Percentiles rank a stretch among this genome's conserved stretches.
These are phyloP conservation scores for Drosophila anceps DNA, from an alignment of 2,888 invertebrate genomes.

Conservation along the genomic window DNA sequence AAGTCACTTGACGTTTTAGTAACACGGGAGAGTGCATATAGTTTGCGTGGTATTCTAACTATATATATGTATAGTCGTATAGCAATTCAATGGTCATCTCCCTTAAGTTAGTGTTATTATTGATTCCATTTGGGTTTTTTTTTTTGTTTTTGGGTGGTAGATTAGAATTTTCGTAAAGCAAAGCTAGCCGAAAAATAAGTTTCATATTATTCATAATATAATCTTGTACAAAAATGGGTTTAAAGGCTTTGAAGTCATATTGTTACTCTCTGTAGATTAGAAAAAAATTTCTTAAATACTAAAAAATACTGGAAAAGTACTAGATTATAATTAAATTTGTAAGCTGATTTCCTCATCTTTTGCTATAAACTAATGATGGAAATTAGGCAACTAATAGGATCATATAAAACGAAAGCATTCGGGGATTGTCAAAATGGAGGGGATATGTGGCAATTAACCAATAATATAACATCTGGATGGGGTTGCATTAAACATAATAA, in stretches of 20 bases:
- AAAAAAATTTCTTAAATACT: neutral
- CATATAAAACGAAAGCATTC: slow-evolving; percentile 4
- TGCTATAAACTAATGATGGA: neutral
- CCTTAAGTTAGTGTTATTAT: slow-evolving; percentile 31
- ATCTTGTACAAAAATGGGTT: slow-evolving; percentile 1
- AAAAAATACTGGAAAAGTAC: slow-evolving; percentile 1
- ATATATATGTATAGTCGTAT: slow-evolving; percentile 10
- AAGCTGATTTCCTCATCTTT: neutral
- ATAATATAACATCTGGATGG: slow-evolving; percentile 4
- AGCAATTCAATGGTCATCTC: slow-evolving; percentile 19
- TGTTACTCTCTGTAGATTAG: slow-evolving; percentile 4
- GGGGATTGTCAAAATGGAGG: neutral
- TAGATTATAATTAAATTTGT: neutral
- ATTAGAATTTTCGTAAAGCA: slow-evolving; percentile 19
- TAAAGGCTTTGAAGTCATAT: slow-evolving; percentile 1
- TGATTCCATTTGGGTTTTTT: slow-evolving; percentile 7
- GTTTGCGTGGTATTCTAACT: slow-evolving; percentile 39
- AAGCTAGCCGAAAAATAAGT: slow-evolving; percentile 6
- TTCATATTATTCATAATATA: slow-evolving; percentile 3
- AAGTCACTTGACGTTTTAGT: slow-evolving; percentile 44
- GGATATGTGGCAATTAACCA: slow-evolving; percentile 27
- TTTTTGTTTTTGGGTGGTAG: neutral
- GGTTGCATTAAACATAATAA: slow-evolving; percentile 31
- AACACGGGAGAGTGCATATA: slow-evolving; percentile 57
- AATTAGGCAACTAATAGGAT: slow-evolving; percentile 1